Conservation (phyloP, 2,797 vertebrate genomes). For the Iguana delicatissima region DNA sequence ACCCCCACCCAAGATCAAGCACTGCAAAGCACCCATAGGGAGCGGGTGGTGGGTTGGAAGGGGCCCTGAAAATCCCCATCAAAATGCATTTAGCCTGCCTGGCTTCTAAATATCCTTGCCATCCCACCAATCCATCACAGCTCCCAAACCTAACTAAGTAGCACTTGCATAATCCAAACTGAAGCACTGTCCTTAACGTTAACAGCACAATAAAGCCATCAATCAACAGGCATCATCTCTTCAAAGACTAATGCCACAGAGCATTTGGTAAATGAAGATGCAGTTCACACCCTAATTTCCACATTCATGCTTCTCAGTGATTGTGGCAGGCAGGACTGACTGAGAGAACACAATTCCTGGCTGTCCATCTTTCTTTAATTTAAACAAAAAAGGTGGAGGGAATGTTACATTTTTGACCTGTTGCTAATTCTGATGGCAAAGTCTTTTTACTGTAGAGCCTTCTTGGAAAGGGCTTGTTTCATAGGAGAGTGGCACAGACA, state of each 20-base stretch:
- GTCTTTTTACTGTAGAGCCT: neutral
- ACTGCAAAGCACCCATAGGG: too few species aligned
- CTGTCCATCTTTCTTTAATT: neutral
- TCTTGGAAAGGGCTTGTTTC: neutral
- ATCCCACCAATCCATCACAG: too few species aligned
- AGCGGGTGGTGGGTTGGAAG: too few species aligned
- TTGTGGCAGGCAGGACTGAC: neutral
- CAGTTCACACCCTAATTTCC: neutral
- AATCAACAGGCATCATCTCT: neutral
- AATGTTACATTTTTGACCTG: neutral
- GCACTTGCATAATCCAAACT: neutral
- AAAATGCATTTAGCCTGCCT: too few species aligned
- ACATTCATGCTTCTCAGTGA: neutral
- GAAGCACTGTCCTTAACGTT: neutral
- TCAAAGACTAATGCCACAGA: neutral
- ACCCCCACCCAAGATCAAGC: too few species aligned
- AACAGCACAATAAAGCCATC: neutral
- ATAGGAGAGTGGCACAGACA: neutral
- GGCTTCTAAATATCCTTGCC: too few species aligned
- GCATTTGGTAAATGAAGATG: constrained; percentile 11
- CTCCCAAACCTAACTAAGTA: too few species aligned
- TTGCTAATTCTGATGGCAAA: neutral
- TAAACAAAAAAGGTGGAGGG: neutral
- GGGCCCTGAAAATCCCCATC: too few species aligned
- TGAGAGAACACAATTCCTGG: neutral